phyloP scores from a whole-genome alignment of 1,140 invertebrate species.

The Leptinotarsa texana region DNA sequence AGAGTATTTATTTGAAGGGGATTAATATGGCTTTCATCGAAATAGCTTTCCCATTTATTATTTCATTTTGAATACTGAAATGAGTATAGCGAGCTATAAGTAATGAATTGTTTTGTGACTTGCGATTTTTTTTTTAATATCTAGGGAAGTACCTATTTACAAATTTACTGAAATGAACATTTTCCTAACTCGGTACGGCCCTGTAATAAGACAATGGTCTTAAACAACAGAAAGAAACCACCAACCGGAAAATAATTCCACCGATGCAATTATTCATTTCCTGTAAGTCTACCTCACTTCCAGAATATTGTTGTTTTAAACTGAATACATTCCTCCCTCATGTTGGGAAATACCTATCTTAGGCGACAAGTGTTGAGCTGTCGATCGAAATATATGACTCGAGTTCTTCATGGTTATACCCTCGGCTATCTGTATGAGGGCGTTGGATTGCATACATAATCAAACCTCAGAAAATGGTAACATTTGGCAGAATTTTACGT shows the following conservation, averaged over 20 bases:
- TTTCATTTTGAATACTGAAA: too few species aligned
- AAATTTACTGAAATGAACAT: not conserved
- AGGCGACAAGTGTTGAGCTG: not conserved
- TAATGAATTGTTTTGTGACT: too few species aligned
- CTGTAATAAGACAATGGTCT: constrained; percentile 20
- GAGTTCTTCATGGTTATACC: not conserved
- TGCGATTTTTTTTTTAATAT: too few species aligned
- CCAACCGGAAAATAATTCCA: constrained; percentile 32
- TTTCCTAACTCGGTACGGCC: not conserved
- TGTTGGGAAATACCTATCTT: not conserved
- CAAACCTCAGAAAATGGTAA: too few species aligned
- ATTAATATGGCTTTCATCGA: too few species aligned
- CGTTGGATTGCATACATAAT: too few species aligned
- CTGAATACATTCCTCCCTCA: not conserved
- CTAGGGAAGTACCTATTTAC: too few species aligned
- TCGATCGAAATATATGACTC: not conserved
- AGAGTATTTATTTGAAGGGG: too few species aligned
- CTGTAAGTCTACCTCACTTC: constrained; percentile 30
- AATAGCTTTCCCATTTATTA: too few species aligned
- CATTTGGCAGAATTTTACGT: too few species aligned
- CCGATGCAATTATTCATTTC: constrained; percentile 33
- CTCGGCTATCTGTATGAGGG: too few species aligned
- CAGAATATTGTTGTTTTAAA: constrained; percentile 25
- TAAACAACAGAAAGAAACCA: constrained; percentile 29
- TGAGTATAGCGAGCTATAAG: too few species aligned